Conservation (phyloP, 2,797 vertebrate genomes). For the Babyrousa celebensis region DNA sequence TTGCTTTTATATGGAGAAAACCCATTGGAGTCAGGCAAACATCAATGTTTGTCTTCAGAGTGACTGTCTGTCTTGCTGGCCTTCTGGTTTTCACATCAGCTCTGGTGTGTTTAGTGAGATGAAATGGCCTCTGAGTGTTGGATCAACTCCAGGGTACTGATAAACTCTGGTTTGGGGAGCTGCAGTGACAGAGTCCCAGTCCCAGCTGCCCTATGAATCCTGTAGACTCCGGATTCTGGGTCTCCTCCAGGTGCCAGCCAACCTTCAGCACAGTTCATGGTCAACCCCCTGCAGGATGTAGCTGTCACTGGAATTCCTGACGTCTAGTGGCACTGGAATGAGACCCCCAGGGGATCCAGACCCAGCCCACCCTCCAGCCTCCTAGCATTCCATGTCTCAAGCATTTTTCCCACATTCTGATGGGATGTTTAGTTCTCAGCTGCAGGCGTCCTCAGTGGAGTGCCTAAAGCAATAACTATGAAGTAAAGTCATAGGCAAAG, state of each 20-base stretch:
- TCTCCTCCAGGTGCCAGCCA: not conserved
- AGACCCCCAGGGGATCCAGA: not conserved
- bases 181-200: not conserved
- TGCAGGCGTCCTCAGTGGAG: not conserved
- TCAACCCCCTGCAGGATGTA: not conserved
- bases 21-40: not conserved
- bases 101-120: not conserved
- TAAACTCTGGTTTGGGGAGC: not conserved
- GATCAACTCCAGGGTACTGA: not conserved
- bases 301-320: not conserved
- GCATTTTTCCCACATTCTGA: not conserved
- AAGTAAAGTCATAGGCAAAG: conserved; percentile 43
- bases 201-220: not conserved
- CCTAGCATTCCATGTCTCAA: not conserved
- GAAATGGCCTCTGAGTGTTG: not conserved
- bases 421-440: not conserved
- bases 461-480: not conserved
- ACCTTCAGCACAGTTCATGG: not conserved
- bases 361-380: not conserved
- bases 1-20: not conserved
- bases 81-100: not conserved
- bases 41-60: not conserved
- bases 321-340: not conserved
- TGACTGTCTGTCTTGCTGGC: not conserved
- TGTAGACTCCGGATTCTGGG: not conserved